Base-by-base conservation (phyloP, 2,113 vertebrate species). In the Podarcis cretensis region DNA sequence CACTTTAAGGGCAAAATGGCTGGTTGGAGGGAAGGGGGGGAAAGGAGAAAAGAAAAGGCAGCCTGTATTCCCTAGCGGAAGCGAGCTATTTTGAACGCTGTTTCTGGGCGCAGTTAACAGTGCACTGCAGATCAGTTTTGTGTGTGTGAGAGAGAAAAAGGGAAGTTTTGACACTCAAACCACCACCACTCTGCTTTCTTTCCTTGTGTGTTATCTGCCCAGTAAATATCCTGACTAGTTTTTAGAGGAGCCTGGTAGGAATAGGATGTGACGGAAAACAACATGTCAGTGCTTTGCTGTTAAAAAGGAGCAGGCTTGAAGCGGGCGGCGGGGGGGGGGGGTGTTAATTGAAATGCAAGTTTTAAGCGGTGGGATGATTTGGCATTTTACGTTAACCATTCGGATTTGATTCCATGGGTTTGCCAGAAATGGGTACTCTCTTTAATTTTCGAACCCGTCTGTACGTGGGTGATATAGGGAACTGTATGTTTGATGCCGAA, bases 1-100 rank as follows among this genome's bases (percentile, higher is more conserved):
- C n/a, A 82, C 92, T 77, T 91, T 63, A 81, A 40, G 89, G 86
- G 92, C 95, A 96, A 96, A 96, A 96, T 96, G 96, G 95, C 96
- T 96, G 96, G 87, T 91, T 81, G 89, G 93, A n/a, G 71, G 6
- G 21, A 18, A 3, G 23, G 25, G 43, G 77, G 27, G 25, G 25
- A 2, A 13, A 13, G 10, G 43, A 4, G 27, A 5, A 14, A 30
- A 54, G 79, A 92, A 87, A 71, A 59, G 89, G n/a, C 32, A 90
- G 85, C 1, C 20, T 16, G 9, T 63, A 43, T 91, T 14, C 88
- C 89, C 71, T 12, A 25, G 74, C 80, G 92, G 91, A 88, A 83
- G 40, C 89, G 88, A 79, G 92, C 91, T 95, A 90, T 93, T 93
- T 95, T 77, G 89, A 90, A 83, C 57, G 85, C 86, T 14, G 81